These are phyloP conservation scores for Cololabis saira DNA, from an alignment of 2,113 vertebrate genomes.

Conservation along the genomic window DNA sequence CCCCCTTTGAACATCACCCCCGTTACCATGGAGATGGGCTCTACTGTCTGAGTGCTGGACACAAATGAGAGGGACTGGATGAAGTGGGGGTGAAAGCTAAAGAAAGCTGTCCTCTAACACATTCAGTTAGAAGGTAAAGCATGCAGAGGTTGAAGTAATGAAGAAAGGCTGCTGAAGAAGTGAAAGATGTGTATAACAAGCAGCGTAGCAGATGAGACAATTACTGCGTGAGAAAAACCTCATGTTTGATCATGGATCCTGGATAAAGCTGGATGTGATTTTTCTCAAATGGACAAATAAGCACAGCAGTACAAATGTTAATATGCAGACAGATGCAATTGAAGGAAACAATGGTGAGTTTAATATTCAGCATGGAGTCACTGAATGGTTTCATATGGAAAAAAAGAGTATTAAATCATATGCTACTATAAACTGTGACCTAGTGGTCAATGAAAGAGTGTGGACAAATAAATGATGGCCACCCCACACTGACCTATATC, in stretches of 20 bases:
- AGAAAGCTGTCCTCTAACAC: slow-evolving; percentile 23
- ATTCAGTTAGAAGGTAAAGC: background rate
- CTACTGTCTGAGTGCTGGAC: slow-evolving; percentile 46
- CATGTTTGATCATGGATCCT: slow-evolving; percentile 1
- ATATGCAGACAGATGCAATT: background rate
- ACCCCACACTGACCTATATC: too few relatives aligned
- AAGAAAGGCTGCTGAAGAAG: background rate
- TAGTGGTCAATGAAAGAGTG: too few relatives aligned
- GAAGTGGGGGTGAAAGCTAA: slow-evolving; percentile 15
- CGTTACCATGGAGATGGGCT: slow-evolving; percentile 72
- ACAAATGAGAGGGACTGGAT: slow-evolving; percentile 43
- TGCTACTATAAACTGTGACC: too few relatives aligned
- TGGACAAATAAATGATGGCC: too few relatives aligned
- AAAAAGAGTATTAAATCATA: background rate
- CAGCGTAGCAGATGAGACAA: background rate
- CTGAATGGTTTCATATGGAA: background rate
- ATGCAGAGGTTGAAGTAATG: background rate
- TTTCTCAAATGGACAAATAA: background rate
- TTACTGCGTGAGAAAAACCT: background rate
- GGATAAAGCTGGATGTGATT: background rate
- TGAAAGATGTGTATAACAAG: background rate
- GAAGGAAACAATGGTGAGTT: background rate
- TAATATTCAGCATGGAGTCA: background rate
- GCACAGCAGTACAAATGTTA: background rate
- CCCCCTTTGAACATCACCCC: slow-evolving; percentile 64